Percentiles rank a stretch among this genome's conserved stretches.
Conservation (phyloP, 2,113 vertebrate species). For the Misgurnus mizolepis region DNA sequence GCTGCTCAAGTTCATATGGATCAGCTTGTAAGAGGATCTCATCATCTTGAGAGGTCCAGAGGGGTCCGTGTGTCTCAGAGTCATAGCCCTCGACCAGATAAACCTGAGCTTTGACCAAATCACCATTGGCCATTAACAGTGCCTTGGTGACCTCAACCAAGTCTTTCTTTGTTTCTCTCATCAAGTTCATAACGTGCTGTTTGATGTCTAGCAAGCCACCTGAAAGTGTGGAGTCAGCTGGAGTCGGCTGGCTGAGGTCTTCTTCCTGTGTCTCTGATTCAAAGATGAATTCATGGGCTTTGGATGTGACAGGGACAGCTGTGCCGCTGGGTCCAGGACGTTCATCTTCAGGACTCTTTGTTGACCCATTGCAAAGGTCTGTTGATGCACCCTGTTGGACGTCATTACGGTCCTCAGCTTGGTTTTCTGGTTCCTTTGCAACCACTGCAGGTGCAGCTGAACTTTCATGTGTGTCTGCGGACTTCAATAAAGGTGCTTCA, state of each 20-base stretch:
- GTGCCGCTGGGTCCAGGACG: neutral
- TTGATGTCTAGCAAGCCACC: conserved; percentile 61
- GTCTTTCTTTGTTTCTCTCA: conserved; percentile 79
- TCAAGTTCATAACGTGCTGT: conserved; percentile 73
- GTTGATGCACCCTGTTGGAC: neutral
- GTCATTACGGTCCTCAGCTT: neutral
- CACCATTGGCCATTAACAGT: conserved; percentile 86
- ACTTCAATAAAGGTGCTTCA: neutral
- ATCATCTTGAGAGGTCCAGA: conserved; percentile 69
- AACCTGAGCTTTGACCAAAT: conserved; percentile 72
- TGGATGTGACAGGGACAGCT: conserved; percentile 28
- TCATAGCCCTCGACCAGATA: conserved; percentile 73
- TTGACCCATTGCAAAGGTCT: neutral
- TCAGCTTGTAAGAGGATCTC: conserved; percentile 57
- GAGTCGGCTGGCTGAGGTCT: conserved; percentile 45
- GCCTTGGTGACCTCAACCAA: conserved; percentile 83
- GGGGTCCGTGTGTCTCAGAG: conserved; percentile 11
- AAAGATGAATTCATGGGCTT: conserved; percentile 70
- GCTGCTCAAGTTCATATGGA: conserved; percentile 36
- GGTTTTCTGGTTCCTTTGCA: neutral
- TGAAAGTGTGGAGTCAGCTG: conserved; percentile 6
- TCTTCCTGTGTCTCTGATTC: conserved; percentile 66
- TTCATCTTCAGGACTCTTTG: neutral
- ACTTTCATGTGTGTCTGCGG: conserved; percentile 17
- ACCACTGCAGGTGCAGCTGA: conserved; percentile 1